Evolutionary conservation across 2,888 invertebrate genomes (phyloP).

Genomic region (Hyalella azteca): DNA sequence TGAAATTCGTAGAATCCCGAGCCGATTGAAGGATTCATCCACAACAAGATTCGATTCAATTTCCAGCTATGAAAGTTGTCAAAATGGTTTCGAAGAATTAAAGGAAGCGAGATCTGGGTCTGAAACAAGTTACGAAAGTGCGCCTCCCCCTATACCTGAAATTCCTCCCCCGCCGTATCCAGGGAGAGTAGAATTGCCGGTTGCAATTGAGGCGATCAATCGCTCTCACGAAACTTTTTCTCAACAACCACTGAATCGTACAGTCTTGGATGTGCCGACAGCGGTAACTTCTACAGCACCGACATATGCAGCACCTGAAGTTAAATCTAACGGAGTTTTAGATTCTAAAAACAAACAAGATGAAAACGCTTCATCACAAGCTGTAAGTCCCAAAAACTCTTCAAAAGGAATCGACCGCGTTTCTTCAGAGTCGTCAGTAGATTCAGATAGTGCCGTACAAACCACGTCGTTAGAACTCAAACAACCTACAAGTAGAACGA

Average conservation of each 20-base stretch:
- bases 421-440: neutral
- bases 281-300: no score
- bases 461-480: neutral
- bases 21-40: neutral
- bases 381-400: conserved; percentile 17
- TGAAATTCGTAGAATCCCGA: neutral
- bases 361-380: neutral
- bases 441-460: neutral
- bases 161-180: conserved; percentile 30
- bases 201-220: no score
- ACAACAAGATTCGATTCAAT: neutral
- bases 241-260: no score
- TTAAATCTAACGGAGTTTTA: neutral
- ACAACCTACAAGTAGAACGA: neutral
- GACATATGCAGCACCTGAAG: no score
- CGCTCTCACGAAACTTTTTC: no score
- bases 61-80: conserved; percentile 50
- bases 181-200: no score
- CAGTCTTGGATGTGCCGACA: no score
- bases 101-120: conserved; percentile 37
- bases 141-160: conserved; percentile 49
- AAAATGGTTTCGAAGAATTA: neutral
- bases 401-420: conserved; percentile 5
- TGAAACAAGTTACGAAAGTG: conserved; percentile 50
- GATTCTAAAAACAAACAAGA: neutral